These are phyloP conservation scores for Phyllotreta cruciferae DNA, from an alignment of 2,888 invertebrate genomes.

Conservation along the genomic window DNA sequence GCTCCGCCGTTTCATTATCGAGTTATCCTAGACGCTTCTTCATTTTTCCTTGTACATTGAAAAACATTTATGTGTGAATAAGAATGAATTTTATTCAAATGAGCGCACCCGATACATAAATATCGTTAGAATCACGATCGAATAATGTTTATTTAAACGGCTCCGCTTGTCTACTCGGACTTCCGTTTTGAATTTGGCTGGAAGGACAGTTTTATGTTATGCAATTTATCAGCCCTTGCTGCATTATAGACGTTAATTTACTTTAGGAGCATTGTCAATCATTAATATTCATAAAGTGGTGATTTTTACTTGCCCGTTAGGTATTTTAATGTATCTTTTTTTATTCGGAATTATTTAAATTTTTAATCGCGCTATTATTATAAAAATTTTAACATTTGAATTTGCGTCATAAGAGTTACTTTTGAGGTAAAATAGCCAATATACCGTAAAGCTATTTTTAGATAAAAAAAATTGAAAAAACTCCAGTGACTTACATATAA, in stretches of 20 bases:
- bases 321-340: too few relatives aligned
- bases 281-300: too few relatives aligned
- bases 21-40: slow-evolving; percentile 21
- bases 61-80: slow-evolving; percentile 32
- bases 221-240: slow-evolving; percentile 11
- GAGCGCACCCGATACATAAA: slow-evolving; percentile 27
- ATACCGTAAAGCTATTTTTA: too few relatives aligned
- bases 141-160: slow-evolving; percentile 26
- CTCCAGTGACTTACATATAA: too few relatives aligned
- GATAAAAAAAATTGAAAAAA: too few relatives aligned
- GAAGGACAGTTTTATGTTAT: slow-evolving; percentile 1
- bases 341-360: too few relatives aligned
- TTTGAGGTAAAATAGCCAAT: too few relatives aligned
- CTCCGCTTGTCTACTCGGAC: slow-evolving; percentile 13
- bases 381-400: too few relatives aligned
- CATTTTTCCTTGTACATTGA: slow-evolving; percentile 29
- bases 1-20: slow-evolving; percentile 18
- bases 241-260: background rate
- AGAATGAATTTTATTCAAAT: slow-evolving; percentile 30
- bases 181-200: slow-evolving; percentile 22
- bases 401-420: too few relatives aligned
- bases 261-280: background rate
- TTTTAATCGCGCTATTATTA: too few relatives aligned
- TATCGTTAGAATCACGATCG: slow-evolving; percentile 22
- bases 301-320: too few relatives aligned